Evolutionary conservation across 2,113 vertebrate species (phyloP), one percentile per base, ranked within the genome.

Genomic region (Heteronetta atricapilla): DNA sequence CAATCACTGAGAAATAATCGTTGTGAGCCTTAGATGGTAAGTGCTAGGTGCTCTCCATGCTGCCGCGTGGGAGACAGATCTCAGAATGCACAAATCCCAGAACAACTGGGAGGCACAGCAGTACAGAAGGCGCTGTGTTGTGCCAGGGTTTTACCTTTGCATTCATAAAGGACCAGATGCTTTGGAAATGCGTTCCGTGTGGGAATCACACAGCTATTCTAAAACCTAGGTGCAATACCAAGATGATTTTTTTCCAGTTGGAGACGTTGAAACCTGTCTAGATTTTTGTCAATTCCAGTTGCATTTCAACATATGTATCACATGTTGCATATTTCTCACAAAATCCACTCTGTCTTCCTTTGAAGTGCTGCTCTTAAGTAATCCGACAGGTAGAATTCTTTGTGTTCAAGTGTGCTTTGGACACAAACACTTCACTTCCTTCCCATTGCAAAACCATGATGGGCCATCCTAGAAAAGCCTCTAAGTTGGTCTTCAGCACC

Each of bases 351-450:
- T 73, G 75, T 77, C 62, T 67, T 59, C 69, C 56, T 90, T 60
- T 76, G 52, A 95, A 86, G 42, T 70, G 36, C 60, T 77, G 82
- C 80, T 42, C 79, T 62, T 23, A 62, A 90, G 86, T 68, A 38
- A 23, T 62, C 40, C 63, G 46, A 77, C 75, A 88, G 28, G 60
- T 20, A 80, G 95, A 95, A 56, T 78, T 90, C 89, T 89, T 64
- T 92, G 91, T 86, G 93, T 90, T 52, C 68, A 70, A 74, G 89
- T 8, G 50, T 82, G 68, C 83, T 83, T 90, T 88, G 91, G 82
- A 80, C 93, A 83, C 76, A 82, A 38, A 93, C 82, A 7, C 52
- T 53, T 44, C 56, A 16, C 52, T 94, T 93, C 90, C 90, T 96
- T 96, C 77, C 4, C 10, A 73, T 83, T 84, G 3, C 1, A 38